These are phyloP conservation scores for Drosophila santomea DNA, from an alignment of 1,140 invertebrate species.

Conservation along the genomic window DNA sequence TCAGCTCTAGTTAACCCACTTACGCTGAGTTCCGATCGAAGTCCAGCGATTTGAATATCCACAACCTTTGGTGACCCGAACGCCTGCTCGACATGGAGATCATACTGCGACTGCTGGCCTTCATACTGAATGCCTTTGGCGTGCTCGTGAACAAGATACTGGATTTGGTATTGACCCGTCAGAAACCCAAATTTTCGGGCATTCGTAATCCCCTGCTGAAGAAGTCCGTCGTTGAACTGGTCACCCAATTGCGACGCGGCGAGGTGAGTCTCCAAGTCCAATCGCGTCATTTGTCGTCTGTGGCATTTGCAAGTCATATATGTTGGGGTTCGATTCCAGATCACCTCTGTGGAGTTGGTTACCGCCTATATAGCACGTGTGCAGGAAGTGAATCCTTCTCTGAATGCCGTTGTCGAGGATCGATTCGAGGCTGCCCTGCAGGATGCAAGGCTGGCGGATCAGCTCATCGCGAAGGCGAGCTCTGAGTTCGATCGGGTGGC, in stretches of 20 bases:
- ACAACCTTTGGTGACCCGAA: constrained; percentile 31
- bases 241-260: constrained; percentile 54
- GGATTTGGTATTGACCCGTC: constrained; percentile 22
- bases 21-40: constrained; percentile 22
- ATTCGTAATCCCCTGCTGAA: constrained; percentile 57
- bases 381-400: constrained; percentile 88
- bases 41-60: constrained; percentile 40
- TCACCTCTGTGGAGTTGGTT: constrained; percentile 88
- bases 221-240: constrained; percentile 63
- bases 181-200: constrained; percentile 48
- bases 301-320: constrained; percentile 34
- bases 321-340: constrained; percentile 72
- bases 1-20: constrained; percentile 1
- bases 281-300: constrained; percentile 3
- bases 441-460: constrained; percentile 89
- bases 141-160: constrained; percentile 47
- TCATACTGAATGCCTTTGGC: constrained; percentile 50
- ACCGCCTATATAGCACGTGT: constrained; percentile 89
- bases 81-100: constrained; percentile 54
- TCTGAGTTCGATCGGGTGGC: constrained; percentile 85
- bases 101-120: constrained; percentile 52
- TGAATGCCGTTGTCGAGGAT: constrained; percentile 92
- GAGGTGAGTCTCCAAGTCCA: constrained; percentile 54
- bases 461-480: constrained; percentile 58
- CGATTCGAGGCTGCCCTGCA: constrained; percentile 88